Evolutionary conservation across 2,888 invertebrate genomes (phyloP).

Genomic region (Autographa gamma): DNA sequence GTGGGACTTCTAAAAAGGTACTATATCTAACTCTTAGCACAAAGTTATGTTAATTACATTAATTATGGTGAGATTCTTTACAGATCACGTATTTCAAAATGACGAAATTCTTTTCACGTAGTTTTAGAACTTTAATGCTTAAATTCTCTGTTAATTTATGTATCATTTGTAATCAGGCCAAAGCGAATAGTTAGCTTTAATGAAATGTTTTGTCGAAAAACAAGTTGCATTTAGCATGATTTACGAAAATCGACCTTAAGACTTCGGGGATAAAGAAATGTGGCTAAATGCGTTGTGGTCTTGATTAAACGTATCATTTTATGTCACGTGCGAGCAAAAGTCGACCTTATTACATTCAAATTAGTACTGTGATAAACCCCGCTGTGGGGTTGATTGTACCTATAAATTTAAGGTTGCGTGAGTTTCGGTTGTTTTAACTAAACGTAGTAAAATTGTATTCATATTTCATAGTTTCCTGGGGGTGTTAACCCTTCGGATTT

Average conservation of each 20-base stretch:
- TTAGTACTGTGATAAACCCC: not conserved
- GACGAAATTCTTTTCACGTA: slow-evolving; percentile 36
- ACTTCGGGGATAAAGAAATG: not conserved
- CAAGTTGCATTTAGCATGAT: not conserved
- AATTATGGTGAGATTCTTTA: not conserved
- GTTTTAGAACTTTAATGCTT: not conserved
- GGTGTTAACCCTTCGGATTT: slow-evolving; percentile 40
- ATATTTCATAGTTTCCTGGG: slow-evolving; percentile 58
- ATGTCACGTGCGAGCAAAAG: too few species aligned
- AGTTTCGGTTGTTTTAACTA: slow-evolving; percentile 34
- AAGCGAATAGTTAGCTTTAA: slow-evolving; percentile 33
- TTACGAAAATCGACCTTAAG: not conserved
- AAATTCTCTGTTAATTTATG: slow-evolving; percentile 45
- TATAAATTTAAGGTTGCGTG: slow-evolving; percentile 43
- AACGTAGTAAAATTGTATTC: slow-evolving; percentile 41
- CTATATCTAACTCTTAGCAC: slow-evolving; percentile 4
- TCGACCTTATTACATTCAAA: not conserved
- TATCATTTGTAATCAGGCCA: slow-evolving; percentile 50
- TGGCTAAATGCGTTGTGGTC: not conserved
- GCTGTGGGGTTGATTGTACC: not conserved
- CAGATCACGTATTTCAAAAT: slow-evolving; percentile 36
- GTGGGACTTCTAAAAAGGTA: slow-evolving; percentile 6
- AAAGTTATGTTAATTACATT: slow-evolving; percentile 5
- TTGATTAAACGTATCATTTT: too few species aligned
- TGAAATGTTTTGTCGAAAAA: slow-evolving; percentile 13